These are phyloP conservation scores for Pristionchus arcanus DNA, from an alignment of 2,888 invertebrate species.

Conservation along the genomic window DNA sequence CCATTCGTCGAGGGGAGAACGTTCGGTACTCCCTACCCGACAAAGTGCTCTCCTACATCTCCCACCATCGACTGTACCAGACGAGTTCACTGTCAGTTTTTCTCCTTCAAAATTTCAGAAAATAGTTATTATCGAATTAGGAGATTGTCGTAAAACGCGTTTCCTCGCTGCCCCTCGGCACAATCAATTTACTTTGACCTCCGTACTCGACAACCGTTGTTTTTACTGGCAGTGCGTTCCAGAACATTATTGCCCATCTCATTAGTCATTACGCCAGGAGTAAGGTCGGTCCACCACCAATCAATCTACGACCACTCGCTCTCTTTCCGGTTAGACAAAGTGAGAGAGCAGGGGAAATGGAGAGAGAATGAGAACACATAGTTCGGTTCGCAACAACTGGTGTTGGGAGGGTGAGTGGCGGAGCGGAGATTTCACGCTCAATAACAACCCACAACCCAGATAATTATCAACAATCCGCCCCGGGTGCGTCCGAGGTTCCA, in stretches of 20 bases:
- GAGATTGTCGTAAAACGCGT: too few species aligned
- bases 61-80: constrained; percentile 37
- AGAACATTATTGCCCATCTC: too few species aligned
- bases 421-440: constrained; percentile 15
- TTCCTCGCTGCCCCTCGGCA: too few species aligned
- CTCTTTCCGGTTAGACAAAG: not conserved
- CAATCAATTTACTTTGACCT: too few species aligned
- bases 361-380: not conserved
- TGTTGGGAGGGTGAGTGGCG: constrained; percentile 16
- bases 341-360: not conserved
- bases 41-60: constrained; percentile 49
- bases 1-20: constrained; percentile 47
- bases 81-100: constrained; percentile 28
- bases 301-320: not conserved
- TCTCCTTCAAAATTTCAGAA: not conserved
- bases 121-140: too few species aligned
- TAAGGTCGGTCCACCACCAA: not conserved
- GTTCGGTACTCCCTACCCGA: constrained; percentile 48
- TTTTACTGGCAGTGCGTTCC: too few species aligned
- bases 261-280: not conserved
- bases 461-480: constrained; percentile 23
- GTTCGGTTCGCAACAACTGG: constrained; percentile 32
- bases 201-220: too few species aligned
- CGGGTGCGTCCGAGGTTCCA: not conserved
- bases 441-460: constrained; percentile 36